phyloP scores from a whole-genome alignment of 2,113 vertebrate genomes.

The Hemichromis elongatus region DNA sequence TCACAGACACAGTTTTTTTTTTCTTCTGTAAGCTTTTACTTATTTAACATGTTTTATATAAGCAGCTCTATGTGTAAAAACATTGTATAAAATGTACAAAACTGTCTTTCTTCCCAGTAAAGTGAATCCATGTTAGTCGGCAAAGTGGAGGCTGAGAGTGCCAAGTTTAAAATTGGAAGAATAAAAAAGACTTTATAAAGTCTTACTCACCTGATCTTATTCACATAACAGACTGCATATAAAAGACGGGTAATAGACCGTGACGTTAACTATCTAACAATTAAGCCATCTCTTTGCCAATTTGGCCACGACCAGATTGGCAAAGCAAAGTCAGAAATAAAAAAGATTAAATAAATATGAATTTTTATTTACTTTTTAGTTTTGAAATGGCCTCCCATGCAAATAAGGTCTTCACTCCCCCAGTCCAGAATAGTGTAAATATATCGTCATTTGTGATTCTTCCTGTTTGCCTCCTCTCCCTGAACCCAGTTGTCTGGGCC shows the following conservation, averaged over 20 bases:
- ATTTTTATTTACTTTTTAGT: neutral
- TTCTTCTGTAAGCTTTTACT: neutral
- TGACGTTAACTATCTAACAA: no score
- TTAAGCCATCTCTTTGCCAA: neutral
- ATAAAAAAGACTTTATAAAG: no score
- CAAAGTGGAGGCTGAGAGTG: neutral
- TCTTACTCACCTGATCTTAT: no score
- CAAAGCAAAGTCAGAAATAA: neutral
- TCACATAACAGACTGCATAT: no score
- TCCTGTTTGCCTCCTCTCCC: neutral
- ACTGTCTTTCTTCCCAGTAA: neutral
- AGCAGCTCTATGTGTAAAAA: neutral
- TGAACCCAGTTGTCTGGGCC: neutral
- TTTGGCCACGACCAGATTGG: neutral
- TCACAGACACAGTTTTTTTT: neutral
- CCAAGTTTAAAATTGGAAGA: no score
- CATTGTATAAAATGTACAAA: neutral
- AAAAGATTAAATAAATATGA: neutral
- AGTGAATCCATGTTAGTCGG: neutral
- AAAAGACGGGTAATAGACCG: no score
- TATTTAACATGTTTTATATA: neutral
- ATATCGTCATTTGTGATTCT: neutral
- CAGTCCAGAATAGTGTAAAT: neutral
- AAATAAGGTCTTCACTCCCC: neutral
- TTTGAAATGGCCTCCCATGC: neutral